Conservation (phyloP, 1,140 invertebrate species). For the Thaumetopoea pityocampa region DNA sequence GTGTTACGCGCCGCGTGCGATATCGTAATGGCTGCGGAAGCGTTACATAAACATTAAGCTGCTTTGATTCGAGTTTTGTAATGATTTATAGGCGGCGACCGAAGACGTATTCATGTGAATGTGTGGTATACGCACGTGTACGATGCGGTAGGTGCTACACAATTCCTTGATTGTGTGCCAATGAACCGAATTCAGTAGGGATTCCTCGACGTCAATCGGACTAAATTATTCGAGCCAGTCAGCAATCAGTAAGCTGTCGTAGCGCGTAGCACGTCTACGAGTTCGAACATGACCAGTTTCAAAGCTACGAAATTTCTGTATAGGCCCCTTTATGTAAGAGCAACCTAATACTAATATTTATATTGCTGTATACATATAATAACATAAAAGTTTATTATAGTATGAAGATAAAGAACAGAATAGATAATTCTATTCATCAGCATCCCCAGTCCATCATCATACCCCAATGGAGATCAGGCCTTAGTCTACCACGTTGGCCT, state of each 20-base stretch:
- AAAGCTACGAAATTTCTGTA: slow-evolving; percentile 4
- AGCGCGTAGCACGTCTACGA: slow-evolving; percentile 34
- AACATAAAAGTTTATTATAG: too few relatives aligned
- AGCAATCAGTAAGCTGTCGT: slow-evolving; percentile 45
- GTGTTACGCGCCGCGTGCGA: slow-evolving; percentile 26
- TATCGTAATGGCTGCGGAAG: slow-evolving; percentile 30
- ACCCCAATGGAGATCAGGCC: too few relatives aligned
- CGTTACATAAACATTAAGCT: slow-evolving; percentile 38
- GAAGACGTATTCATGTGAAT: slow-evolving; percentile 15
- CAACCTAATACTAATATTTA: too few relatives aligned
- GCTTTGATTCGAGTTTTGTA: slow-evolving; percentile 44
- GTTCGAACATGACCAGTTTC: slow-evolving; percentile 15
- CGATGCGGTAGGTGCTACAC: slow-evolving; percentile 13
- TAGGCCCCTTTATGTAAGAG: too few relatives aligned
- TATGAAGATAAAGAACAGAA: too few relatives aligned
- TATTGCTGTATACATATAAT: too few relatives aligned
- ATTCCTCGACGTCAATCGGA: slow-evolving; percentile 41
- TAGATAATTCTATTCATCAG: too few relatives aligned
- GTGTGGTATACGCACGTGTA: not conserved
- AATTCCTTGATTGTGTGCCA: slow-evolving; percentile 30
- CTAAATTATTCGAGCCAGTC: slow-evolving; percentile 49
- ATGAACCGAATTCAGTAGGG: slow-evolving; percentile 35
- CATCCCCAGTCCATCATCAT: too few relatives aligned
- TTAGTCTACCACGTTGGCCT: too few relatives aligned
- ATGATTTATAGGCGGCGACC: slow-evolving; percentile 47